A percentile compares a stretch with the other conserved stretches of the same genome.
Evolutionary conservation across 2,888 invertebrate genomes (phyloP).

Genomic region (Lordiphosa fenestrarum): DNA sequence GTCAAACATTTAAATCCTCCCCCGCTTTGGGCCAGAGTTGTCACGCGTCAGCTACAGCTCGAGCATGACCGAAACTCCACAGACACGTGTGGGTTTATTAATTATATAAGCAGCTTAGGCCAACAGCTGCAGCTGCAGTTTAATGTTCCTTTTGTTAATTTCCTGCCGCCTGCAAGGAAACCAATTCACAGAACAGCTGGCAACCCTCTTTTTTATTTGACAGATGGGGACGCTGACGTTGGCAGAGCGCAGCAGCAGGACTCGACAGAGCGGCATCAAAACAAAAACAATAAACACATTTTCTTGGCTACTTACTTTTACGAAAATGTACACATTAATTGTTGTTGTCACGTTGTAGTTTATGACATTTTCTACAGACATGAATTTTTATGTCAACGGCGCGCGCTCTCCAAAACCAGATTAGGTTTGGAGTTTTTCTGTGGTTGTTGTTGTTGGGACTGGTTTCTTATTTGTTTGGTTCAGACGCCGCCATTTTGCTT

Average conservation of each 20-base stretch:
- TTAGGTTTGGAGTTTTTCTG: conserved; percentile 50
- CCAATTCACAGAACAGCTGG: conserved; percentile 56
- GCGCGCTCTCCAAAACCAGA: conserved; percentile 69
- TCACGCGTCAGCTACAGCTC: conserved; percentile 56
- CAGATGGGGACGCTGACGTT: conserved; percentile 54
- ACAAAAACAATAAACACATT: conserved; percentile 50
- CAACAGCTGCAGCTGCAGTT: conserved; percentile 50
- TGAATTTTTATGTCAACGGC: conserved; percentile 38
- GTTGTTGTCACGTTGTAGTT: conserved; percentile 19
- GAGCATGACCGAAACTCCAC: conserved; percentile 33
- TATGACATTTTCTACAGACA: conserved; percentile 62
- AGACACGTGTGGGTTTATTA: conserved; percentile 70
- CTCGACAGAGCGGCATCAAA: conserved; percentile 45
- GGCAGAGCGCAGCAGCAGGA: conserved; percentile 28
- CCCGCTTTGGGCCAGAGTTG: conserved; percentile 33
- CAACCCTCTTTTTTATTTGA: conserved; percentile 44
- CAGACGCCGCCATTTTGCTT: conserved; percentile 65
- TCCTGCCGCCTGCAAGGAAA: conserved; percentile 51
- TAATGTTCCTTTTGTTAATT: conserved; percentile 37
- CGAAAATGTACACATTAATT: conserved; percentile 8
- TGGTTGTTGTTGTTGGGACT: conserved; percentile 35
- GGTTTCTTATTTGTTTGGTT: conserved; percentile 48
- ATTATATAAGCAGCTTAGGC: conserved; percentile 57
- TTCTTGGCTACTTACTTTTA: conserved; percentile 3
- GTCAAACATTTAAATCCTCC: conserved; percentile 39